phyloP scores from a whole-genome alignment of 2,797 vertebrate species.

The Mustela erminea region DNA sequence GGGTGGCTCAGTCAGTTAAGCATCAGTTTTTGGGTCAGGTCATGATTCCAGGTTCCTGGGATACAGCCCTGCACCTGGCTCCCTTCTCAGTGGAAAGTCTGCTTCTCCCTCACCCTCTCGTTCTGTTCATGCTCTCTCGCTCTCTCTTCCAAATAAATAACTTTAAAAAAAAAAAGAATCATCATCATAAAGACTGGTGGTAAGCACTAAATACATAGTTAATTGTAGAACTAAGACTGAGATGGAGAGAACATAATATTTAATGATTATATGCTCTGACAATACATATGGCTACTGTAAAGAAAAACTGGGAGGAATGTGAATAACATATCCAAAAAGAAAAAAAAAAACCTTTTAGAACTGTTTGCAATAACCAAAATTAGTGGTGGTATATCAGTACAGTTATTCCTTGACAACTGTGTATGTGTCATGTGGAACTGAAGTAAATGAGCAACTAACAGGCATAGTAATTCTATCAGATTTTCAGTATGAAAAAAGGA shows the following conservation, averaged over 20 bases:
- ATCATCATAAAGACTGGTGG: background rate
- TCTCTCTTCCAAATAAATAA: background rate
- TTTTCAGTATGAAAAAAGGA: background rate
- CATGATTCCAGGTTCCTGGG: background rate
- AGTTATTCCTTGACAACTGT: constrained; percentile 20
- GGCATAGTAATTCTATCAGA: constrained; percentile 6
- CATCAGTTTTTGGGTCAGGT: background rate
- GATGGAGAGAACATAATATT: background rate
- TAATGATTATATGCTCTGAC: background rate
- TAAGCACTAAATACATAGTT: constrained; percentile 21
- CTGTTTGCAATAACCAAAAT: background rate
- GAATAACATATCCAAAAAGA: background rate
- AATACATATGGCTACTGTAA: background rate
- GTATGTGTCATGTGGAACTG: background rate
- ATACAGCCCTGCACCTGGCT: background rate
- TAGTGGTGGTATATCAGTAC: background rate
- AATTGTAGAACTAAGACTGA: background rate
- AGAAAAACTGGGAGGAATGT: background rate
- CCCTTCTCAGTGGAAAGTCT: background rate
- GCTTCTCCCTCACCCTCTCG: background rate
- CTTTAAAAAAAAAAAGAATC: background rate
- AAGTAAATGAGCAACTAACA: constrained; percentile 22
- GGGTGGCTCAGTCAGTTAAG: background rate
- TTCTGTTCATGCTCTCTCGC: background rate
- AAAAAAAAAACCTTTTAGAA: background rate